Conservation (phyloP, 2,113 vertebrate species). For the Zingel zingel region DNA sequence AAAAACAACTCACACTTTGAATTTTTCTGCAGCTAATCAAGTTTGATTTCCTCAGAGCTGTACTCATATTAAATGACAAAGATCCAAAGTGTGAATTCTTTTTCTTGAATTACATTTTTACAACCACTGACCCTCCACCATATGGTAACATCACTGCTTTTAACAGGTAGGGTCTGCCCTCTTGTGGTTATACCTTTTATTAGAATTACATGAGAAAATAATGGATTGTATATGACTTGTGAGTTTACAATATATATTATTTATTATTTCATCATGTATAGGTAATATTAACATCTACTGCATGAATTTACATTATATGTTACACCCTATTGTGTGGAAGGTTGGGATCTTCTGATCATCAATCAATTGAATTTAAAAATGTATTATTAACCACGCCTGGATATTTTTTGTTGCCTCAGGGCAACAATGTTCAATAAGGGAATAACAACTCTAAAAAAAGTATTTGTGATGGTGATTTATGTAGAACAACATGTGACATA, state of each 20-base stretch:
- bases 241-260: not conserved
- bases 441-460: not conserved
- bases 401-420: not conserved
- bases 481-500: not conserved
- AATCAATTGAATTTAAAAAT: not conserved
- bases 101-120: not conserved
- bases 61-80: not conserved
- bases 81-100: not conserved
- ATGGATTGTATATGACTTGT: too few relatives aligned
- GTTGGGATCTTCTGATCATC: not conserved
- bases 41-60: not conserved
- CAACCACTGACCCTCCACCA: not conserved
- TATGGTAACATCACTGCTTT: not conserved
- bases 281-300: not conserved
- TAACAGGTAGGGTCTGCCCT: conserved; percentile 64
- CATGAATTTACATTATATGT: not conserved
- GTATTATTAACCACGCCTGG: not conserved
- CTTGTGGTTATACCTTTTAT: conserved; percentile 64
- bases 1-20: not conserved
- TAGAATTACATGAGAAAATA: conserved; percentile 27
- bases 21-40: not conserved
- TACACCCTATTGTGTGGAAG: not conserved
- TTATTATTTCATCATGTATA: not conserved
- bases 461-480: not conserved
- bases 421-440: not conserved